Conservation (phyloP, 2,113 vertebrate genomes). For the Notechis scutatus region DNA sequence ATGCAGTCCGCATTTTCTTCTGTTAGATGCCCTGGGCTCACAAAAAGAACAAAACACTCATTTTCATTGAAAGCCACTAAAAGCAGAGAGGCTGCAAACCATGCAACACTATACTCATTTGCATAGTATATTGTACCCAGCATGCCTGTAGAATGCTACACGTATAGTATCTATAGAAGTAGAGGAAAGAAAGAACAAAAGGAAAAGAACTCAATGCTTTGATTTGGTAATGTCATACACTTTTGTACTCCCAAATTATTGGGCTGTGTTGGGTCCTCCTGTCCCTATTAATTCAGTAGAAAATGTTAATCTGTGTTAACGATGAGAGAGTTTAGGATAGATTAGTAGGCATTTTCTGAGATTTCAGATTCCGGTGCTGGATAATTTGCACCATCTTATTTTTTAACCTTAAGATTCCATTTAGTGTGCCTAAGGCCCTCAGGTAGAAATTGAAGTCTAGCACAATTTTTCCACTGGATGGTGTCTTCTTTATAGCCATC, state of each 20-base stretch:
- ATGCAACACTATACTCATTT: slow-evolving; percentile 88
- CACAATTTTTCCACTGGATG: not conserved
- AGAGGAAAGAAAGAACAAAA: slow-evolving; percentile 65
- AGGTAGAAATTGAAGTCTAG: accelerated
- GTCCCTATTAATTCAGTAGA: slow-evolving; percentile 4
- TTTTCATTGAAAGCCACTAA: slow-evolving; percentile 76
- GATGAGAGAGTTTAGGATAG: slow-evolving; percentile 16
- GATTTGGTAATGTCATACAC: slow-evolving; percentile 49
- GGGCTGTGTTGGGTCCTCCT: not conserved
- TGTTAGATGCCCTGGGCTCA: slow-evolving; percentile 74
- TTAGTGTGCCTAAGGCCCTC: not conserved
- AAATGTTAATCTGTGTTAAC: slow-evolving; percentile 13
- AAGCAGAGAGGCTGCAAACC: slow-evolving; percentile 80
- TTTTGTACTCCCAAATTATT: slow-evolving; percentile 21
- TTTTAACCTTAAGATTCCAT: not conserved
- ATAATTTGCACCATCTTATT: slow-evolving; percentile 4
- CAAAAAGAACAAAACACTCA: slow-evolving; percentile 79
- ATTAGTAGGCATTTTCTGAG: slow-evolving; percentile 46
- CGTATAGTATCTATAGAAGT: slow-evolving; percentile 67
- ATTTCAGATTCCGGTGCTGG: not conserved
- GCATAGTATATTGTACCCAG: slow-evolving; percentile 87
- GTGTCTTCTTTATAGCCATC: accelerated
- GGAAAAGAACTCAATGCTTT: slow-evolving; percentile 32
- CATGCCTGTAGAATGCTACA: slow-evolving; percentile 81
- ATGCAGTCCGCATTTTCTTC: slow-evolving; percentile 79